Evolutionary conservation across 2,888 invertebrate species (phyloP).

Genomic region (Ashinkailepas kermadecensis): DNA sequence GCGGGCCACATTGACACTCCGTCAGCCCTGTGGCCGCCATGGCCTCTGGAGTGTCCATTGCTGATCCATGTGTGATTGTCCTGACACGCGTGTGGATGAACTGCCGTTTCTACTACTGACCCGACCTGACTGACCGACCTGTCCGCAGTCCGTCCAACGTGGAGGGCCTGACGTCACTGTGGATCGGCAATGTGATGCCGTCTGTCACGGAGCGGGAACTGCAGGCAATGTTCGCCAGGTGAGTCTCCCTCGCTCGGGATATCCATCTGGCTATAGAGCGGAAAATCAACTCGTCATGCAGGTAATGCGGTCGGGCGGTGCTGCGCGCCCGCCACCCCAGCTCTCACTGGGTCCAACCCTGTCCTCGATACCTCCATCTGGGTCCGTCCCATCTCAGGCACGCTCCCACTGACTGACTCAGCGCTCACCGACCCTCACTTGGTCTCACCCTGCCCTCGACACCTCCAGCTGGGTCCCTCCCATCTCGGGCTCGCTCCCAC

Average conservation of each 20-base stretch:
- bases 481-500: too few relatives aligned
- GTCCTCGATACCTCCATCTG: too few relatives aligned
- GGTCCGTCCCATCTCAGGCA: too few relatives aligned
- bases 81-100: not conserved
- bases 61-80: not conserved
- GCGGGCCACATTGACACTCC: not conserved
- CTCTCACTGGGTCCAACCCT: too few relatives aligned
- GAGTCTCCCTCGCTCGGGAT: constrained; percentile 35
- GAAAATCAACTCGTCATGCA: not conserved
- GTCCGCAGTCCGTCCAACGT: constrained; percentile 44
- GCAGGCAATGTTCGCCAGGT: constrained; percentile 44
- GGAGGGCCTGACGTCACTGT: constrained; percentile 46
- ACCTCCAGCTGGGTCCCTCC: too few relatives aligned
- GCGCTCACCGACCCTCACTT: too few relatives aligned
- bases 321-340: too few relatives aligned
- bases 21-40: not conserved
- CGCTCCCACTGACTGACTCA: too few relatives aligned
- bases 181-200: constrained; percentile 48
- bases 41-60: not conserved
- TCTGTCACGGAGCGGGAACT: constrained; percentile 44
- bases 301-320: too few relatives aligned
- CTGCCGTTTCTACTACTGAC: not conserved
- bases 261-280: too few relatives aligned
- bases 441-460: too few relatives aligned
- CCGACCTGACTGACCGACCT: not conserved